Evolutionary conservation across 1,140 invertebrate species (phyloP).

Genomic region (Leptopilina boulardi): DNA sequence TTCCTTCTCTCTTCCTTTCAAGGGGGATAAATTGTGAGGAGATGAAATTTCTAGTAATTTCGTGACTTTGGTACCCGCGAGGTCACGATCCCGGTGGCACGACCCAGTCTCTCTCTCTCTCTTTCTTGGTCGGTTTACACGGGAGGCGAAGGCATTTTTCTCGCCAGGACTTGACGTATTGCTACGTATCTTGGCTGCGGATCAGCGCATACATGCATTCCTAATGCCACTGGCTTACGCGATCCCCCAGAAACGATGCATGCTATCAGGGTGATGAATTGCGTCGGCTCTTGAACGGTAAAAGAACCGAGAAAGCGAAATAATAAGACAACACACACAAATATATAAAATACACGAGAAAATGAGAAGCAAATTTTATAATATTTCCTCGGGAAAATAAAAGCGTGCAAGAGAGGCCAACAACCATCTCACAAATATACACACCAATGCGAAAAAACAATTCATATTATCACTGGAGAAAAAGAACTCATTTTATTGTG

Average conservation of each 20-base stretch:
- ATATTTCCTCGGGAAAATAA: constrained; percentile 36
- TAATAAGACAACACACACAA: constrained; percentile 23
- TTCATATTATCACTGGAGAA: too few species aligned
- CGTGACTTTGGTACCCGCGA: constrained; percentile 29
- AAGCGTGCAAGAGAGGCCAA: constrained; percentile 24
- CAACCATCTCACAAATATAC: neutral
- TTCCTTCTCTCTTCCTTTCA: too few species aligned
- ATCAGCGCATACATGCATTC: constrained; percentile 69
- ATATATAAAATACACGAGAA: neutral
- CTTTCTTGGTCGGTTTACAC: constrained; percentile 37
- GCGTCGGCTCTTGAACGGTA: constrained; percentile 39
- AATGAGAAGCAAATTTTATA: constrained; percentile 47
- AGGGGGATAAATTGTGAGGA: constrained; percentile 11
- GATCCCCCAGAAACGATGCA: constrained; percentile 52
- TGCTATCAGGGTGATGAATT: constrained; percentile 57
- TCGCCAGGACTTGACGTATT: constrained; percentile 61
- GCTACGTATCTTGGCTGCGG: constrained; percentile 65
- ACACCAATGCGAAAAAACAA: too few species aligned
- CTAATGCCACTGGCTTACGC: constrained; percentile 58
- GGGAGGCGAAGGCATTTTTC: constrained; percentile 58
- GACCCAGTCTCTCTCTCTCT: constrained; percentile 20
- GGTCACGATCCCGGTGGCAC: constrained; percentile 35
- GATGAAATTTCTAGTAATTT: constrained; percentile 34
- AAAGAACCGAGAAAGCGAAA: constrained; percentile 35
- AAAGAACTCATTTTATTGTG: too few species aligned